These are phyloP conservation scores for Sitodiplosis mosellana DNA, from an alignment of 1,140 invertebrate genomes.

Conservation along the genomic window DNA sequence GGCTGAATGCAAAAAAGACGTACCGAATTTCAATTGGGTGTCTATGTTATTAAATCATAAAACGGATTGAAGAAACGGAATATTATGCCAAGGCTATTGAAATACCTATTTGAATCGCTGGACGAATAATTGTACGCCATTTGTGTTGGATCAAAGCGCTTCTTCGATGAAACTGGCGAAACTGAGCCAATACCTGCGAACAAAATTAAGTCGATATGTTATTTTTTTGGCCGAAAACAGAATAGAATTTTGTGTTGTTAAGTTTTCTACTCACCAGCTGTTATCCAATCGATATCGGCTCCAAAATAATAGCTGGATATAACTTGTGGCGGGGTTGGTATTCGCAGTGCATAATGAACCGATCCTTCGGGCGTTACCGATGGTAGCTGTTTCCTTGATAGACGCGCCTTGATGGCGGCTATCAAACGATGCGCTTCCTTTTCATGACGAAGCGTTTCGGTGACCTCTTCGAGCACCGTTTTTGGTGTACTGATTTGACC, in stretches of 20 bases:
- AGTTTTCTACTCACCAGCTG: conserved; percentile 25
- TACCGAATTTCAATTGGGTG: too few species aligned
- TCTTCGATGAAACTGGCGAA: conserved; percentile 28
- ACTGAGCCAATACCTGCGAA: conserved; percentile 28
- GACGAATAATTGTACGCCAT: background rate
- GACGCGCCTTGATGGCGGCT: conserved; percentile 30
- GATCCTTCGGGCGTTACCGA: conserved; percentile 43
- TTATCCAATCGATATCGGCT: conserved; percentile 53
- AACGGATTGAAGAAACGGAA: background rate
- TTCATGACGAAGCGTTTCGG: conserved; percentile 22
- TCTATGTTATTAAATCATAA: too few species aligned
- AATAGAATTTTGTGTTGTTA: too few species aligned
- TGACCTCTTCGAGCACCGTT: conserved; percentile 28
- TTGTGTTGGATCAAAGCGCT: conserved; percentile 7
- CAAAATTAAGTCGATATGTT: conserved; percentile 17
- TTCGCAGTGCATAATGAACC: conserved; percentile 41
- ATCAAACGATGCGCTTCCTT: conserved; percentile 27
- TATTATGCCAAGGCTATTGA: background rate
- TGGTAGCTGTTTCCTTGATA: conserved; percentile 45
- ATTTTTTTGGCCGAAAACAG: too few species aligned
- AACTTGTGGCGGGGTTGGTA: conserved; percentile 19
- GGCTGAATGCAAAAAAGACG: too few species aligned
- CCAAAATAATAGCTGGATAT: conserved; percentile 16
- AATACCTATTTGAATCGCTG: background rate
- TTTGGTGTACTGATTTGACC: conserved; percentile 47